Conservation (phyloP, 2,888 invertebrate species). For the Ceramica pisi region DNA sequence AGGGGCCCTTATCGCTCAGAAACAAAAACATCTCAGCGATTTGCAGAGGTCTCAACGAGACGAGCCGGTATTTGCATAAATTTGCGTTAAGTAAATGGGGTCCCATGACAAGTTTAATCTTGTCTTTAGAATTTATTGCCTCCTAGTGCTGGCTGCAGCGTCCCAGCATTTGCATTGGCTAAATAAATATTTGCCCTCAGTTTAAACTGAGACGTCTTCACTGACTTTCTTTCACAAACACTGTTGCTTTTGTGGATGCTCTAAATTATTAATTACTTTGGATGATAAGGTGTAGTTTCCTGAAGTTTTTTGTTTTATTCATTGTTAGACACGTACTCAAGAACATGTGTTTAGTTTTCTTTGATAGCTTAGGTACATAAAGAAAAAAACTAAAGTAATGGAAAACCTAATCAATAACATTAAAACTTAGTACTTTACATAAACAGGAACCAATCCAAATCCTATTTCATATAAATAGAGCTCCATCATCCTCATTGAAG, state of each 20-base stretch:
- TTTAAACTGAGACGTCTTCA: constrained; percentile 70
- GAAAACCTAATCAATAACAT: no score
- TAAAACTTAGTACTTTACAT: no score
- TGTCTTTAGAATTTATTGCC: constrained; percentile 89
- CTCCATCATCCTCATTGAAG: neutral
- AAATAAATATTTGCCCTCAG: constrained; percentile 86
- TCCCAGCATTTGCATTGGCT: constrained; percentile 82
- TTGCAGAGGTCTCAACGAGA: constrained; percentile 79
- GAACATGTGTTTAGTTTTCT: neutral
- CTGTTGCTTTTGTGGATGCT: constrained; percentile 48
- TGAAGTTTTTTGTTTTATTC: neutral
- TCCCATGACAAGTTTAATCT: constrained; percentile 90
- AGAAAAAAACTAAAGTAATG: no score
- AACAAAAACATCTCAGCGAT: constrained; percentile 84
- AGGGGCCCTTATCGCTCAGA: constrained; percentile 70
- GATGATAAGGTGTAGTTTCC: constrained; percentile 1
- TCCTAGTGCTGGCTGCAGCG: constrained; percentile 80
- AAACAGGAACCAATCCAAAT: no score
- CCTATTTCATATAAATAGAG: neutral
- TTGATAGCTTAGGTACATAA: neutral
- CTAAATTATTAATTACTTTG: constrained; percentile 38
- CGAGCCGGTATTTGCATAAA: constrained; percentile 88
- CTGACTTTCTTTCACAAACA: constrained; percentile 69
- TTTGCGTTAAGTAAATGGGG: constrained; percentile 90
- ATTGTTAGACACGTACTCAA: neutral